phyloP scores from a whole-genome alignment of 2,888 invertebrate genomes.

The Thecophora atra region DNA sequence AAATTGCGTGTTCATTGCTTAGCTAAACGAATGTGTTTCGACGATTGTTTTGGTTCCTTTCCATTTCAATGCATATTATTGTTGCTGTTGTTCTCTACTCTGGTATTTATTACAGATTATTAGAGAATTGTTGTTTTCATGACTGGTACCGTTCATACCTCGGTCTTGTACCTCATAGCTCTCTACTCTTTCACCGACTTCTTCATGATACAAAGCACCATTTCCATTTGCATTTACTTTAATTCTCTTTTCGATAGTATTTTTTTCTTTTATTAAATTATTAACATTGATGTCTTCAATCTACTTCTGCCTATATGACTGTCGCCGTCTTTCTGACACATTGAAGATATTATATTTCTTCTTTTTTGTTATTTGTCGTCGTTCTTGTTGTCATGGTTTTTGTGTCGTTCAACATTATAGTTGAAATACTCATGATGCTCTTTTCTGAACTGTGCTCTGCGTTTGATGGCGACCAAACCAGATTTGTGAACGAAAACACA shows the following conservation, averaged over 20 bases:
- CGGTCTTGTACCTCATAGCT: too few species aligned
- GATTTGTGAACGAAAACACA: neutral
- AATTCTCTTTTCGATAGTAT: neutral
- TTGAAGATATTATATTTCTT: neutral
- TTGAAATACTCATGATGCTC: conserved; percentile 11
- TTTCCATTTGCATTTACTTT: neutral
- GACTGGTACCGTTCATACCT: neutral
- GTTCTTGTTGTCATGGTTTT: neutral
- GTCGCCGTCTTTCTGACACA: neutral
- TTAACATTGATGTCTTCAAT: neutral
- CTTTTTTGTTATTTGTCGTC: neutral
- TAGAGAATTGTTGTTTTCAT: neutral
- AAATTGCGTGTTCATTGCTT: too few species aligned
- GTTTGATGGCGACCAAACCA: neutral
- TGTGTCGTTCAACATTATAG: conserved; percentile 17
- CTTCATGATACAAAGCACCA: neutral
- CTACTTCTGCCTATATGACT: neutral
- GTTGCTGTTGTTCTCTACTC: neutral
- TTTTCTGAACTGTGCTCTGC: too few species aligned
- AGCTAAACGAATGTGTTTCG: neutral
- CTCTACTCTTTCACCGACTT: too few species aligned
- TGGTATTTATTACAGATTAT: neutral
- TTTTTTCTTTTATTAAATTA: neutral
- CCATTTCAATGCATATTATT: too few species aligned
- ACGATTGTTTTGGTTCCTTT: too few species aligned